Evolutionary conservation across 2,888 invertebrate species (phyloP).

Genomic region (Cosmopolites sordidus): DNA sequence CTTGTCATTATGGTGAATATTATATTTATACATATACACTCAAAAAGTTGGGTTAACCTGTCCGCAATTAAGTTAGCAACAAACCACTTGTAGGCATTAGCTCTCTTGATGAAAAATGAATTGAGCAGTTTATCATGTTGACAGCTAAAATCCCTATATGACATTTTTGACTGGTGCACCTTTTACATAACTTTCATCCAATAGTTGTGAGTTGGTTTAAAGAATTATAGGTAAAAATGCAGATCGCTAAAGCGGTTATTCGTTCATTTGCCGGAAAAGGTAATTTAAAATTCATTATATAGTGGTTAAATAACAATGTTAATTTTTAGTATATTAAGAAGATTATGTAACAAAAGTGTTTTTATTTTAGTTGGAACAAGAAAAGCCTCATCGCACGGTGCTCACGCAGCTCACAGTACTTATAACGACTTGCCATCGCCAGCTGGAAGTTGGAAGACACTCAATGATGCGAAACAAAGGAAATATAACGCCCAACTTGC

Average conservation of each 20-base stretch:
- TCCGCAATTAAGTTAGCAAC: too few species aligned
- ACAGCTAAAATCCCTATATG: too few species aligned
- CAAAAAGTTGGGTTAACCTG: too few species aligned
- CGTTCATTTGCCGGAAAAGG: background rate
- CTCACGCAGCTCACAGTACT: slow-evolving; percentile 41
- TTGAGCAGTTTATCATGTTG: too few species aligned
- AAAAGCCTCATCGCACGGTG: slow-evolving; percentile 6
- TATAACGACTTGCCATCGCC: slow-evolving; percentile 79
- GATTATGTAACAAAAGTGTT: background rate
- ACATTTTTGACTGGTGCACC: background rate
- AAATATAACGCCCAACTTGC: slow-evolving; percentile 65
- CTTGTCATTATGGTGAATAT: too few species aligned
- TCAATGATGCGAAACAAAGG: slow-evolving; percentile 60
- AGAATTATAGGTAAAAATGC: background rate
- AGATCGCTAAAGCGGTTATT: background rate
- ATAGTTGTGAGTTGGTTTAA: too few species aligned
- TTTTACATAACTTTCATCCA: background rate
- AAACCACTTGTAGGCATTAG: too few species aligned
- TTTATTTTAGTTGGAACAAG: background rate
- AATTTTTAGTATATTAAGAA: too few species aligned
- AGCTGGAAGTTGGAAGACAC: slow-evolving; percentile 71
- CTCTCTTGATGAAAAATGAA: too few species aligned
- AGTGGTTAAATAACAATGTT: too few species aligned
- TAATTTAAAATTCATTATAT: too few species aligned
- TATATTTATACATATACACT: too few species aligned